Base-by-base conservation (phyloP, 1,140 invertebrate genomes). In the Acromyrmex echinatior region DNA sequence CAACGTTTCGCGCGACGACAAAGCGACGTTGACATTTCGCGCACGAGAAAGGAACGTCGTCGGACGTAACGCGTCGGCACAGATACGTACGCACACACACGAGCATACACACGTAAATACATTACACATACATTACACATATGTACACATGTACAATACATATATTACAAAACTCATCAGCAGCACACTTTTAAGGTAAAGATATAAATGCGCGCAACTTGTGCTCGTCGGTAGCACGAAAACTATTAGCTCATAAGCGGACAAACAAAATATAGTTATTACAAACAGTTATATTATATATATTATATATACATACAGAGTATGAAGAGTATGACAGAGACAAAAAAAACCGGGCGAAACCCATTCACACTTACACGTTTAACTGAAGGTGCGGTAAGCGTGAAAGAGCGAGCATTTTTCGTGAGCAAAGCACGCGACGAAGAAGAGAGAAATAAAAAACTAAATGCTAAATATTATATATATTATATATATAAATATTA, bases 211-310 rank as follows among this genome's bases (percentile, higher is more conserved):
- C 94, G 94, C 94, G 94, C 93, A 95, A 94, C 90, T 78, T 94
- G 95, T 95, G 94, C 94, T 95, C 92, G 79, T 92, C 86, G 88
- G 92, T 94, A 95, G 95, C 95, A 95, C 95, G 93, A 93, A 93
- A 95, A 95, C 94, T 95, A 95, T 95, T 95, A 95, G 94, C 91
- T 93, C 92, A 88, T 95, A 95, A 95, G 95, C 92, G 91, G 93
- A 95, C 93, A 95, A 95, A 95, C 93, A 95, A 95, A 95, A 95
- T 93, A 95, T 94, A 94, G 95, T 95, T 94, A 95, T 95, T 95
- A 95, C 93, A 95, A 94, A 95, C 94, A 95, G 94, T 95, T 95
- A 95, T 95, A 95, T 95, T 95, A 95, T 95, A 95, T 95, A 95
- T 95, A 95, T 95, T 95, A 95, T 95, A 95, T 94, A 94, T 94